phyloP scores from a whole-genome alignment of 2,888 invertebrate genomes.

The Dolichomitus sp. region DNA sequence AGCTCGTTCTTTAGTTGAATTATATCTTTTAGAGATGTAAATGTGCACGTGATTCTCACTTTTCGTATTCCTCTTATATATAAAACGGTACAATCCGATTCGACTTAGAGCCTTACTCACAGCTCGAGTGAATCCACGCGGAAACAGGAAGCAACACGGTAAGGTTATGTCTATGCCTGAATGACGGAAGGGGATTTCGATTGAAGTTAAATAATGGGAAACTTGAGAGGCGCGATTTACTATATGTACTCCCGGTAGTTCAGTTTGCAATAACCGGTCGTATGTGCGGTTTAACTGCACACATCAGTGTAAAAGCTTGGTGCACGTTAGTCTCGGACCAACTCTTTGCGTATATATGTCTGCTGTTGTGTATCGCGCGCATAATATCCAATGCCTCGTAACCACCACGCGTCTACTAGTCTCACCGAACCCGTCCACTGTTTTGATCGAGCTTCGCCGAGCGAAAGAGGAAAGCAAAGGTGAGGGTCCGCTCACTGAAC shows the following conservation, averaged over 20 bases:
- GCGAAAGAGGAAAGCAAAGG: slow-evolving; percentile 50
- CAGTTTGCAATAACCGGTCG: slow-evolving; percentile 2
- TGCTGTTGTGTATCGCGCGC: background rate
- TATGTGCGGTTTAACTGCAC: background rate
- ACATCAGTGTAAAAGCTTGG: background rate
- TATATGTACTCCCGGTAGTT: background rate
- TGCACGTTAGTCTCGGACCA: background rate
- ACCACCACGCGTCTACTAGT: background rate
- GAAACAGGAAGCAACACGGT: background rate
- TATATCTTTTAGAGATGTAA: too few relatives aligned
- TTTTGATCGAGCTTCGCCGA: background rate
- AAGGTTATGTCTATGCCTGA: background rate
- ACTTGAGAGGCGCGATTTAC: background rate
- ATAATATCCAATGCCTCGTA: background rate
- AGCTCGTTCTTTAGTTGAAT: too few relatives aligned
- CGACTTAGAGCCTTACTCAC: too few relatives aligned
- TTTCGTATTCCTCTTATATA: too few relatives aligned
- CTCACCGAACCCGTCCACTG: background rate
- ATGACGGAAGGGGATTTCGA: background rate
- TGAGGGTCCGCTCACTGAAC: slow-evolving; percentile 12
- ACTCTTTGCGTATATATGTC: background rate
- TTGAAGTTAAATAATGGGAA: background rate
- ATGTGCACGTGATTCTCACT: too few relatives aligned
- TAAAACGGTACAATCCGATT: too few relatives aligned
- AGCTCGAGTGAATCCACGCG: background rate